Base-by-base conservation (phyloP, 2,888 invertebrate genomes). In the Liopterus haemorrhoidalis region DNA sequence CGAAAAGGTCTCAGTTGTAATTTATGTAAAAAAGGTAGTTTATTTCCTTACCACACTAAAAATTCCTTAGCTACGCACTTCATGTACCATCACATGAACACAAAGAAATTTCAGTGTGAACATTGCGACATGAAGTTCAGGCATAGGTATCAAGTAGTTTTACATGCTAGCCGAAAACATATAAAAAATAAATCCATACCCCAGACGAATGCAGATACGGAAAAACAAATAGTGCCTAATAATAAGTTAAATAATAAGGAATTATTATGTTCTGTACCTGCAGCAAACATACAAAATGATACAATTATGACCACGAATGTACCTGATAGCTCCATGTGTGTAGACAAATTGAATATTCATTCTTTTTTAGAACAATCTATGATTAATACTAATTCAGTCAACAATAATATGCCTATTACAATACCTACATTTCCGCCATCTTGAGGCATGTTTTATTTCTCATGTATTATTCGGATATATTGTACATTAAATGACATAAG, bases 111-210 rank as follows among this genome's bases (percentile, higher is more conserved):
- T 54, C 60, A 63, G 46, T 74, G 74, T 55, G 72, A 71, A 54
- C 70, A 70, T 52, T 74, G 74, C 56, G 66, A 64, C 51, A 59
- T 62, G 51, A 57, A 59, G 28, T 73, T 70, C 56, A 61, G 61
- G 25, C 71, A 72, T 57, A 62, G 69, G 50, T 73, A 74, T 54
- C 72, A 73, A 56, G 67, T 70, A 43, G 65, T 72, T 43, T 56
- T 74, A 40, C 74, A 74, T 56, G 62, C 66, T 27, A 68, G 68
- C 53, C 60, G 68, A 46, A 67, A 63, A 43, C 70, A 70, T 53
- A 59, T 67, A 22, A 59, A 57, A 36, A 55, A 54, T 54, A n/a
- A n/a, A n/a, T n/a, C n/a, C n/a, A n/a, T n/a, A n/a, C n/a, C n/a
- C n/a, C n/a, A n/a, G 11, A 11, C 44, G n/a, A 21, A 19, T 38